phyloP scores from a whole-genome alignment of 2,888 invertebrate genomes.

The Melanostoma mellinum region DNA sequence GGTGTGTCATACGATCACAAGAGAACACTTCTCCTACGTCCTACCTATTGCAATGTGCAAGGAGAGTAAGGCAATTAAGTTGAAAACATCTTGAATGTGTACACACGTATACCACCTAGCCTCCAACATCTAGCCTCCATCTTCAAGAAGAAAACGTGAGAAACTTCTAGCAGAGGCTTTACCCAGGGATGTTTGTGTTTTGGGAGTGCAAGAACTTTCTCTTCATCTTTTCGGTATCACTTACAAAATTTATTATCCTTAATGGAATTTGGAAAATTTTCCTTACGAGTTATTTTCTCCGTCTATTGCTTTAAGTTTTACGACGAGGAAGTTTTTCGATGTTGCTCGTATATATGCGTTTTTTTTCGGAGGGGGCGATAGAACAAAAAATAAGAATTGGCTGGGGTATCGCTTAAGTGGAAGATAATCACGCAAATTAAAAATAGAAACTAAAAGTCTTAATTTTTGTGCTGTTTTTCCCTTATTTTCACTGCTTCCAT shows the following conservation, averaged over 20 bases:
- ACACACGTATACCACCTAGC: not conserved
- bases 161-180: slow-evolving; percentile 38
- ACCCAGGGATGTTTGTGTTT: not conserved
- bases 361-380: slow-evolving; percentile 8
- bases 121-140: not conserved
- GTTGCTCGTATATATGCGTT: not conserved
- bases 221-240: slow-evolving; percentile 75
- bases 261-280: slow-evolving; percentile 80
- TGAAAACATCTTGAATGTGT: slow-evolving; percentile 26
- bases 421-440: slow-evolving; percentile 80
- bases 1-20: slow-evolving; percentile 37
- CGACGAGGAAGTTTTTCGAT: slow-evolving; percentile 28
- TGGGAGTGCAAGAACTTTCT: slow-evolving; percentile 52
- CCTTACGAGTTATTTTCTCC: slow-evolving; percentile 74
- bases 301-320: slow-evolving; percentile 60
- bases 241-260: slow-evolving; percentile 80
- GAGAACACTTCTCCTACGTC: not conserved
- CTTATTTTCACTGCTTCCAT: not conserved
- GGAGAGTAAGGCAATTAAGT: slow-evolving; percentile 53
- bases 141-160: not conserved
- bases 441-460: slow-evolving; percentile 64
- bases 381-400: not conserved
- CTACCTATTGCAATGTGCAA: slow-evolving; percentile 21
- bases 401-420: slow-evolving; percentile 74
- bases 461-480: not conserved